phyloP scores from a whole-genome alignment of 2,113 vertebrate species.

The Aplodontia rufa region DNA sequence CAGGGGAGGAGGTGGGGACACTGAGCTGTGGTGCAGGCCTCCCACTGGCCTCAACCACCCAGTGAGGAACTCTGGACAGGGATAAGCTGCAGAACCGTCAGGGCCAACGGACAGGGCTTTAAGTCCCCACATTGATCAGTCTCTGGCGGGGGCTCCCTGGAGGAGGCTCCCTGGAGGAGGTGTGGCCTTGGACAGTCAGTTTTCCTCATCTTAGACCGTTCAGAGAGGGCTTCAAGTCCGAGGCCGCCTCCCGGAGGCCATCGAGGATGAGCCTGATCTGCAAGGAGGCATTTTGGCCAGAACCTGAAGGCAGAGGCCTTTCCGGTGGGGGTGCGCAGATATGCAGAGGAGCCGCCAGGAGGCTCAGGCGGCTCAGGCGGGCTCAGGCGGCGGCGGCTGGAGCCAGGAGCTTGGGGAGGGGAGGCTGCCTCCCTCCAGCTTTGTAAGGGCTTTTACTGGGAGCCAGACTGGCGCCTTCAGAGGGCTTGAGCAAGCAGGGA shows the following conservation, averaged over 20 bases:
- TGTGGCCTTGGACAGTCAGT: background rate
- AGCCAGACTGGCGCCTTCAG: background rate
- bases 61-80: background rate
- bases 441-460: background rate
- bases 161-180: background rate
- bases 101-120: background rate
- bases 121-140: fast-evolving
- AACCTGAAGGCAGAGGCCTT: background rate
- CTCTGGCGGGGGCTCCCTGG: background rate
- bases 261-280: background rate
- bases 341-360: background rate
- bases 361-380: too few species aligned
- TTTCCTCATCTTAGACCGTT: background rate
- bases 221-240: background rate
- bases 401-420: too few species aligned
- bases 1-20: background rate
- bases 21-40: background rate
- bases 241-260: background rate
- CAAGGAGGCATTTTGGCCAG: background rate
- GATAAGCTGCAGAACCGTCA: background rate
- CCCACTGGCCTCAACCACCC: background rate
- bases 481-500: background rate
- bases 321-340: too few species aligned
- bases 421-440: fast-evolving
- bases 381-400: too few species aligned